phyloP scores from a whole-genome alignment of 1,140 invertebrate genomes.

The Diprion similis region DNA sequence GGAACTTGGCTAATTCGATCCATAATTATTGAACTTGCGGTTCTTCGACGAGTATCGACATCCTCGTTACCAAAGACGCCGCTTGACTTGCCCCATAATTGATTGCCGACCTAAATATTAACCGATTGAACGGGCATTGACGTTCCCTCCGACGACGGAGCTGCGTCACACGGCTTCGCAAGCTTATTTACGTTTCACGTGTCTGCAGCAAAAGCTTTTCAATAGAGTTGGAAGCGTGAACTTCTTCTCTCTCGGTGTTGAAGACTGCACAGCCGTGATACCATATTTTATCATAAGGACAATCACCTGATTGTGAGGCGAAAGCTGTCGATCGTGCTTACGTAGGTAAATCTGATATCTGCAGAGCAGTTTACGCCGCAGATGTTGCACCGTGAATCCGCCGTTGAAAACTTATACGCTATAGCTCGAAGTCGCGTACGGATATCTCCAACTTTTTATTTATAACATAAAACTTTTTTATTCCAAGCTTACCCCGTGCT shows the following conservation, averaged over 20 bases:
- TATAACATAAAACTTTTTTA: conserved; percentile 1
- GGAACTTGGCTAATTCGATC: not conserved
- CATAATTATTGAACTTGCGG: not conserved
- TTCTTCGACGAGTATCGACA: not conserved
- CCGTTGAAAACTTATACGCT: no score
- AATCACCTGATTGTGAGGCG: no score
- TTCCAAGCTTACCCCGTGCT: not conserved
- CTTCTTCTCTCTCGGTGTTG: no score
- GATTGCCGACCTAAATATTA: not conserved
- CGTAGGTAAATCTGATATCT: no score
- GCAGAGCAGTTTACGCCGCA: no score
- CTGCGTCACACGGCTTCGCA: not conserved
- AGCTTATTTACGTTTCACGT: not conserved
- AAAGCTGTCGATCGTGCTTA: no score
- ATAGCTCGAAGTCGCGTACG: no score
- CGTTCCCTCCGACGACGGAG: not conserved
- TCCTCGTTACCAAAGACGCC: not conserved
- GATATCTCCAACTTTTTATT: not conserved
- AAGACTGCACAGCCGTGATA: no score
- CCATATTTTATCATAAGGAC: no score
- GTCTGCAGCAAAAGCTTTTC: no score
- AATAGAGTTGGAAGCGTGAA: no score
- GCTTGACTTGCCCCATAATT: not conserved
- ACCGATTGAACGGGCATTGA: not conserved
- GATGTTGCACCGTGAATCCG: no score